Evolutionary conservation across 2,113 vertebrate genomes (phyloP).

Genomic region (Thomomys bottae): DNA sequence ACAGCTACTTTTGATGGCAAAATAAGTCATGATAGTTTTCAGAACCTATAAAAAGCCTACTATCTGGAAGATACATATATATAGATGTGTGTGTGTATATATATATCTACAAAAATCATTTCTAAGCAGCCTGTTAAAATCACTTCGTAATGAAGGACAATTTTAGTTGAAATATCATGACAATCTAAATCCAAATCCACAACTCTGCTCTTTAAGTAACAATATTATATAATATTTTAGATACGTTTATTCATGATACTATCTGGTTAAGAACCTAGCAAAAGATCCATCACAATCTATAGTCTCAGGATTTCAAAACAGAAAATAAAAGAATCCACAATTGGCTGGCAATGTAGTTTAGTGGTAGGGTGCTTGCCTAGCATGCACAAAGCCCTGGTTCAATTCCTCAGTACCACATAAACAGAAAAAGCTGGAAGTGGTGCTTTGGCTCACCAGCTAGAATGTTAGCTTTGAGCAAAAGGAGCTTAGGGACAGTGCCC

Average conservation of each 20-base stretch:
- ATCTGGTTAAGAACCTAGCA: conserved; percentile 18
- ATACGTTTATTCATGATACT: not conserved
- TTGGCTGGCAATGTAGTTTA: too few relatives aligned
- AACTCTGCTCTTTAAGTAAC: conserved; percentile 20
- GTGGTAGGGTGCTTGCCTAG: too few relatives aligned
- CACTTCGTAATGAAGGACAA: conserved; percentile 14
- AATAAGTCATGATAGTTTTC: conserved; percentile 28
- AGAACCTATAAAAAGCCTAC: not conserved
- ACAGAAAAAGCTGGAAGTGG: too few relatives aligned
- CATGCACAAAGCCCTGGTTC: too few relatives aligned
- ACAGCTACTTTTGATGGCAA: conserved; percentile 12
- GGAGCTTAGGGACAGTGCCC: too few relatives aligned
- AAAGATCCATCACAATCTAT: conserved; percentile 13
- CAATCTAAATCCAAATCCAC: not conserved
- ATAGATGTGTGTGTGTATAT: too few relatives aligned
- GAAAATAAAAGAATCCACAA: conserved; percentile 53
- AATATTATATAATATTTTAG: not conserved
- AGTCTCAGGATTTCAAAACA: conserved; percentile 36
- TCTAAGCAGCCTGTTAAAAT: conserved; percentile 27
- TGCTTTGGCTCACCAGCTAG: too few relatives aligned
- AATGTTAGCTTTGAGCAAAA: too few relatives aligned
- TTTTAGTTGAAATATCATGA: conserved; percentile 27
- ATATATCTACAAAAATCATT: not conserved
- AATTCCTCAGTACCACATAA: too few relatives aligned
- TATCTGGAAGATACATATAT: not conserved